Percentiles rank a stretch among this genome's conserved stretches.
Conservation (phyloP, 2,797 vertebrate species). For the Chelon auratus region DNA sequence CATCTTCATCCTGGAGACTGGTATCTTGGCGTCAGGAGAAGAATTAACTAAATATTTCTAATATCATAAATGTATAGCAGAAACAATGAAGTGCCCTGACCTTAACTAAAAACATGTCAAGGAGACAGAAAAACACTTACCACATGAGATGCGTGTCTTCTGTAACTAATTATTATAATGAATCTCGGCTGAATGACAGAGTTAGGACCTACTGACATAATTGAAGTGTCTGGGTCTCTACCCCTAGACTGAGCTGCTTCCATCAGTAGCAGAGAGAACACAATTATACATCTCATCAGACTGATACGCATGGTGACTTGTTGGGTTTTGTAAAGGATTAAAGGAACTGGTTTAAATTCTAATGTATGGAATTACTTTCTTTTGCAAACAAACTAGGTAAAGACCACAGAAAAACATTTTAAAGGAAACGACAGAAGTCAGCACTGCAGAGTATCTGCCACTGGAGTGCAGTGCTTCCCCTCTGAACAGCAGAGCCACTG, state of each 20-base stretch:
- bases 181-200: no score
- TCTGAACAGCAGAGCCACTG: not conserved
- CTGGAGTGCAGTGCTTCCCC: conserved; percentile 61
- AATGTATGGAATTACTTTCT: not conserved
- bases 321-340: not conserved
- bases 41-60: not conserved
- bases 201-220: no score
- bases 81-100: not conserved
- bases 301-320: not conserved
- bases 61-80: not conserved
- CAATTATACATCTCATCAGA: no score
- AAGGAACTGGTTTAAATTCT: not conserved
- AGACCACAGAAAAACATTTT: not conserved
- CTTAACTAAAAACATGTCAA: no score
- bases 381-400: not conserved
- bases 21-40: not conserved
- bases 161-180: no score
- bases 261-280: not conserved
- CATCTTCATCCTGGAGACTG: not conserved
- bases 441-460: conserved; percentile 44
- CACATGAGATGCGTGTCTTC: no score
- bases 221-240: not conserved
- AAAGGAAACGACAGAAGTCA: not conserved
- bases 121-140: no score
- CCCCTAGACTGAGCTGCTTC: not conserved